Evolutionary conservation across 2,113 vertebrate genomes (phyloP), one percentile per base, ranked within the genome.

Genomic region (Paradoxurus hermaphroditus): DNA sequence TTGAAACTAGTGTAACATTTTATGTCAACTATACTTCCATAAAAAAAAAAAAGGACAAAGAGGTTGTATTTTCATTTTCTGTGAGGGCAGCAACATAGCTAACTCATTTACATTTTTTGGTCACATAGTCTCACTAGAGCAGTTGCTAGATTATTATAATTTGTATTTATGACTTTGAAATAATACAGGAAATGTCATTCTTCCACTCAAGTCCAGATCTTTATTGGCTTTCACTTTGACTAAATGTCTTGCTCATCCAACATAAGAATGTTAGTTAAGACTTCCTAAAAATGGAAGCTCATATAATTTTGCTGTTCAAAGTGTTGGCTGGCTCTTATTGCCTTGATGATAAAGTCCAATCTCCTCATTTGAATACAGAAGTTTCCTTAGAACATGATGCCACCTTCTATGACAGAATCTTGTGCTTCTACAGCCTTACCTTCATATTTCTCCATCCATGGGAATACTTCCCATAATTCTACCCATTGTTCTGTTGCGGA

Each of bases 111-210:
- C 4, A 73, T 83, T 41, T 65, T 16, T 39, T 81, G n/a, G 34
- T 51, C 41, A 65, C 15, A 63, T 1, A 31, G 18, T 39, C 25
- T 92, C 16, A 23, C 77, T 41, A 21, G 10, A 95, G 16, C 16
- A 46, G 18, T 41, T 75, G 72, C 68, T 79, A 53, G 27, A 53
- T 87, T 67, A 15, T 39, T 41, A 8, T 34, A 56, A 85, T 29
- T 92, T 95, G 70, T 73, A 83, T 46, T 83, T 91, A 87, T 49
- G 89, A 70, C 18, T 93, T 31, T 1, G 10, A 90, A 86, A 89
- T 86, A 51, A 85, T 77, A 62, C 5, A 70, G 59, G 36, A 72
- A 93, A 77, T 62, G n/a, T 51, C 31, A 56, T 95, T 16, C 83
- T 87, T 93, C 49, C 18, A 73, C 29, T 39, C 25, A 46, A 86